Base-by-base conservation (phyloP, 30 jellyfish, hydroid and myxozoan species). In the Rhopilema esculentum region DNA sequence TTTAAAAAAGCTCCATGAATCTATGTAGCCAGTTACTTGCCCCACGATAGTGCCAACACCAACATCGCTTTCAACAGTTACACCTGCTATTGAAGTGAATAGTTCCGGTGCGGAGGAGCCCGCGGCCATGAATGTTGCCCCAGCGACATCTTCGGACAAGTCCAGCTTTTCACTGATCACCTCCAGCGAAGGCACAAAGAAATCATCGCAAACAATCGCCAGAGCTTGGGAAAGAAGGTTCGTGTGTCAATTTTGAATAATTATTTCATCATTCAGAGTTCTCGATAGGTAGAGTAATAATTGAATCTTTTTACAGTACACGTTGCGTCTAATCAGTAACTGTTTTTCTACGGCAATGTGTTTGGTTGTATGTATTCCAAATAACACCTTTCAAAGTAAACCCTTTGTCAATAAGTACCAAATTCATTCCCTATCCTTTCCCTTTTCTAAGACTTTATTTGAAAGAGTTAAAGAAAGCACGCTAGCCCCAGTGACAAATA, bases 21-120 rank as follows among this genome's bases (percentile, higher is more conserved):
- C 57, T 40, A 2, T 40, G 57, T 40, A 12, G 12, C 57, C 12
- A 6, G 40, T 23, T 8, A 70, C 96, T 27, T 77, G 88, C 98
- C 98, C 98, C 63, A 93, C 98, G 26, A 93, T 93, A 0, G 98
- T 93, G 1, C 98, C 98, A 18, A 93, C 98, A 27, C 98, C 98
- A 40, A 93, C 98, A 40, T 93, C 98, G 67, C 98, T 93, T 72
- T 93, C 98, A 23, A 93, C 98, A 1, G 98, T 79, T 0, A 93
- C 98, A 8, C 98, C 98, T 16, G 97, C 98, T 7, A 93, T 93
- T 26, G 98, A 93, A 1, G 98, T 93, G 76, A 93, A 93, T 31
- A 93, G 86, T 62, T 93, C 98, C 4, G 98, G 98, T 21, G 98
- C 98, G 12, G 98, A 93, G 16, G 98, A 93, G 19, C 98, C 98